phyloP scores from a whole-genome alignment of 2,113 vertebrate genomes.

The Dicentrarchus labrax region DNA sequence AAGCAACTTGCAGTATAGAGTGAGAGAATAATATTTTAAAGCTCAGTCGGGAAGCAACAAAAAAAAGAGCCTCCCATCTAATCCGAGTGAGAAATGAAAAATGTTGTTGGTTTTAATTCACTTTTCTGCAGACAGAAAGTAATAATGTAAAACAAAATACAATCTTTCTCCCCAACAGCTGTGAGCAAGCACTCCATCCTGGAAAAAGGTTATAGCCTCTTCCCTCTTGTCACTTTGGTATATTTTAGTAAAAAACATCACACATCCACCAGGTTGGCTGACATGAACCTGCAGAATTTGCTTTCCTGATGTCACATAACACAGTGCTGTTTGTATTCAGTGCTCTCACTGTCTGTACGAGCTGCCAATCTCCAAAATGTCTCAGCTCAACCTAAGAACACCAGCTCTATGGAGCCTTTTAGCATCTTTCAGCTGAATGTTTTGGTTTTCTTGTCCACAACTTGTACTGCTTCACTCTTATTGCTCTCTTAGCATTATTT shows the following conservation, averaged over 20 bases:
- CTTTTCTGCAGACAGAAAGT: constrained; percentile 6
- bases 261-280: background rate
- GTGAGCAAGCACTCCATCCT: background rate
- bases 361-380: background rate
- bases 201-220: background rate
- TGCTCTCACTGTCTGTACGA: background rate
- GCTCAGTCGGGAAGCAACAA: constrained; percentile 4
- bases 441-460: background rate
- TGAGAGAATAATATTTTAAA: constrained; percentile 14
- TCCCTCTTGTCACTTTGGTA: background rate
- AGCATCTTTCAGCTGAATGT: background rate
- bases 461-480: background rate
- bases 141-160: background rate
- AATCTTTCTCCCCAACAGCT: background rate
- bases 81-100: constrained; percentile 15
- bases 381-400: background rate
- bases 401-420: background rate
- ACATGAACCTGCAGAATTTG: constrained; percentile 15
- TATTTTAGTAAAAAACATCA: background rate
- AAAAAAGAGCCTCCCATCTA: constrained; percentile 7
- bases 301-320: background rate
- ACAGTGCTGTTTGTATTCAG: background rate
- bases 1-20: background rate
- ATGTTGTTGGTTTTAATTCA: background rate
- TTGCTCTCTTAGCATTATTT: background rate